Percentiles rank a stretch among this genome's conserved stretches.
Evolutionary conservation across 2,888 invertebrate genomes (phyloP).

Genomic region (Phaonia tiefii): DNA sequence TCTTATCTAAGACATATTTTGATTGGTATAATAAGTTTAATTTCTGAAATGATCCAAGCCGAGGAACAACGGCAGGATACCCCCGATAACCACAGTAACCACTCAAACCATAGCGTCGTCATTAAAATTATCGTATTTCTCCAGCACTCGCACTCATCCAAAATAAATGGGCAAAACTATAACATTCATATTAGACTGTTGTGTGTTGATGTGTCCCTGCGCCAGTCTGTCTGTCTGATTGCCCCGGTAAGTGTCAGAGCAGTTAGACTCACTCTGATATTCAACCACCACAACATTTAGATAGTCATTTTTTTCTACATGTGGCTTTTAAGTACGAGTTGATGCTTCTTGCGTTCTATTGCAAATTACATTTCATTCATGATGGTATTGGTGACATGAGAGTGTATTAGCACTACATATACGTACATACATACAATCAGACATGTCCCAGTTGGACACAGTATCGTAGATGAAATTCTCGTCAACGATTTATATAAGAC

Average conservation of each 20-base stretch:
- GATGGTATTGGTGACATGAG: constrained; percentile 2
- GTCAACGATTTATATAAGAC: too few relatives aligned
- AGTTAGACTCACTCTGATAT: too few relatives aligned
- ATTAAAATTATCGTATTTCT: constrained; percentile 45
- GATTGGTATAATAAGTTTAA: too few relatives aligned
- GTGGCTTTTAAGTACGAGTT: constrained; percentile 9
- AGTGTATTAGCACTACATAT: constrained; percentile 10
- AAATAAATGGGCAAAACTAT: constrained; percentile 36
- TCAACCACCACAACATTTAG: background rate
- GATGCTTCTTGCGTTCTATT: background rate
- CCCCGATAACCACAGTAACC: background rate
- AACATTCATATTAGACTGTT: background rate
- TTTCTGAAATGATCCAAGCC: too few relatives aligned
- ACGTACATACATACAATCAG: too few relatives aligned
- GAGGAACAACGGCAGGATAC: too few relatives aligned
- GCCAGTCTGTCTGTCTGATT: background rate
- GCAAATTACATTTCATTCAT: constrained; percentile 18
- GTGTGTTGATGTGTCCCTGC: background rate
- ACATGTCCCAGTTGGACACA: too few relatives aligned
- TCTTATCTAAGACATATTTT: too few relatives aligned
- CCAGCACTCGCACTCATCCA: constrained; percentile 29
- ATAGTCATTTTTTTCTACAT: background rate
- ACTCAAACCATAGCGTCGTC: constrained; percentile 27
- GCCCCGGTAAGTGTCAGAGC: background rate
- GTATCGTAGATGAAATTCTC: too few relatives aligned